These are phyloP conservation scores for Aradus depressus DNA, from an alignment of 2,888 invertebrate species.

Conservation along the genomic window DNA sequence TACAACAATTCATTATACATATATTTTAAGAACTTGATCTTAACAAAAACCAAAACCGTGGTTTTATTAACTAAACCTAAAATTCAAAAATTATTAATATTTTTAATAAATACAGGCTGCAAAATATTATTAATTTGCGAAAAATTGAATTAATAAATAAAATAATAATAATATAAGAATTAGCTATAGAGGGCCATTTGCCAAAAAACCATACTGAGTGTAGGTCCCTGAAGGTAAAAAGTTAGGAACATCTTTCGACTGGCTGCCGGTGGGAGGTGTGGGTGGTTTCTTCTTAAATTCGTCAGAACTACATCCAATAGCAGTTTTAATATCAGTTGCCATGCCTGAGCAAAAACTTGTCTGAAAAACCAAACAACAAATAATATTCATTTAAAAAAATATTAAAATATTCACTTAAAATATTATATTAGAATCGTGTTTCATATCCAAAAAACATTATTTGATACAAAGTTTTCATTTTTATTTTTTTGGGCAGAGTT, in stretches of 20 bases:
- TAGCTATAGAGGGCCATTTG: slow-evolving; percentile 19
- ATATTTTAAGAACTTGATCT: too few species aligned
- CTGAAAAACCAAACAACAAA: slow-evolving; percentile 39
- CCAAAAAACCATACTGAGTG: slow-evolving; percentile 50
- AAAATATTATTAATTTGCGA: slow-evolving; percentile 2
- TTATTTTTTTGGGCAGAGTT: too few species aligned
- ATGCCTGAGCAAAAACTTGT: slow-evolving; percentile 61
- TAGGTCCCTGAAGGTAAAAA: slow-evolving; percentile 46
- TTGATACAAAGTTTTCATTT: slow-evolving; percentile 6
- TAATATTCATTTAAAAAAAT: slow-evolving; percentile 2
- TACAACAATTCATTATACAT: slow-evolving; percentile 5
- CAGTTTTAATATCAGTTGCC: slow-evolving; percentile 58
- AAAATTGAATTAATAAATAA: slow-evolving; percentile 6
- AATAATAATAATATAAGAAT: not conserved
- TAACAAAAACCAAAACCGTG: too few species aligned
- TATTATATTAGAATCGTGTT: not conserved
- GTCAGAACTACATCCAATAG: slow-evolving; percentile 53
- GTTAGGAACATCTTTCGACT: slow-evolving; percentile 32
- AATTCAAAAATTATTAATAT: slow-evolving; percentile 12
- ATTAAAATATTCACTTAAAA: not conserved
- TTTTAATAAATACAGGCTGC: slow-evolving; percentile 1
- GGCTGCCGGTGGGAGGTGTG: slow-evolving; percentile 34
- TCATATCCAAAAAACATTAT: not conserved
- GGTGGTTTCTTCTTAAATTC: slow-evolving; percentile 29
- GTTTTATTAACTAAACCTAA: slow-evolving; percentile 15